Evolutionary conservation across 1,140 invertebrate species (phyloP), one percentile per base, ranked within the genome.

Genomic region (Lycorma delicatula): DNA sequence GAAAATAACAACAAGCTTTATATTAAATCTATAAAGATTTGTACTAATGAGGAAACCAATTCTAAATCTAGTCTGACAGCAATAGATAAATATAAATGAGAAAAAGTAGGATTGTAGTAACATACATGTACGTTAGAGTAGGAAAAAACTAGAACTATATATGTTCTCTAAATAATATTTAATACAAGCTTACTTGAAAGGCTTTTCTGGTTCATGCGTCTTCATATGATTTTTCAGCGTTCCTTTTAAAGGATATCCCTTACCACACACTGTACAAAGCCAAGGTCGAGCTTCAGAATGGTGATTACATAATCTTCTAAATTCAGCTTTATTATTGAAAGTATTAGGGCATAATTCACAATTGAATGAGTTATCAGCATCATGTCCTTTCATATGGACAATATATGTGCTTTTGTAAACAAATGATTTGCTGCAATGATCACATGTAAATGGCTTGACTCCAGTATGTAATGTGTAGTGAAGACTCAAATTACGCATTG

Each of bases 341-440:
- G 26, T 16, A 22, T 16, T n/a, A 12, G 28, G 29, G 27, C 52
- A 60, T 20, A 38, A 20, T 38, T 56, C 38, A 47, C 59, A 60
- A 13, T 23, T 20, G 26, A 56, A 56, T 23, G 13, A 16, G 12
- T 56, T 31, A 20, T 56, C 44, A 12, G 47, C 44, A 20, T 28
- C 20, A 31, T 59, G 51, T 25, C 22, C 41, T 28, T 46, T 56
- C 56, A 60, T 53, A 64, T 66, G 57, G 70, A 70, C 1, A 65
- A 63, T 25, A 63, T 71, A 27, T 69, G 61, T 12, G 67, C 68
- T 71, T 49, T 81, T 82, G 65, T 83, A 75, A n/a, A 86, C 84
- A 67, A 57, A 57, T 12, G 46, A 13, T 5, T 28, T 48, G 3
- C 16, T 20, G 27, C 56, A 57, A 11, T 51, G 18, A 16, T 44